phyloP scores from a whole-genome alignment of 2,888 invertebrate genomes.

The Aleiodes testaceus region DNA sequence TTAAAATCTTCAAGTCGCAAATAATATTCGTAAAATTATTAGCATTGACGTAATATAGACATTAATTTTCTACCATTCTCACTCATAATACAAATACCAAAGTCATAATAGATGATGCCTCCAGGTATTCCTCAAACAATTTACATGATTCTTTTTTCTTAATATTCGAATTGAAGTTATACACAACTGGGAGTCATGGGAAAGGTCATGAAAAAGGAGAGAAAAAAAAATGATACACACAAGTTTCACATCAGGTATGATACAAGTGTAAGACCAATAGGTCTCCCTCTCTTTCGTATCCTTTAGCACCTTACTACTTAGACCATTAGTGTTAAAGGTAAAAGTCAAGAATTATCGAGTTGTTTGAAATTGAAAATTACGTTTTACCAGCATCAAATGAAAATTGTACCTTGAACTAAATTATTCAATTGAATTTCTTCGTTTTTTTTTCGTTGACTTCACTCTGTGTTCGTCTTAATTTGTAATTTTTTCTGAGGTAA shows the following conservation, averaged over 20 bases:
- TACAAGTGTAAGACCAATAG: slow-evolving; percentile 35
- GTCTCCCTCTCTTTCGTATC: slow-evolving; percentile 5
- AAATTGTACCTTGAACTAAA: slow-evolving; percentile 16
- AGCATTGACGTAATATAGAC: slow-evolving; percentile 30
- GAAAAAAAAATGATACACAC: no score
- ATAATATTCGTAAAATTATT: no score
- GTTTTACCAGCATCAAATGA: background rate
- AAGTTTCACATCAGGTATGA: slow-evolving; percentile 41
- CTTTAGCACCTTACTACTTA: slow-evolving; percentile 17
- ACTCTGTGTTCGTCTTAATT: no score
- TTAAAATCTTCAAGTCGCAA: no score
- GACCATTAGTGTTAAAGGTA: slow-evolving; percentile 48
- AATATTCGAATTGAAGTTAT: slow-evolving; percentile 40
- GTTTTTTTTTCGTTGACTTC: no score
- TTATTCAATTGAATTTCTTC: background rate
- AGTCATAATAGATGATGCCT: slow-evolving; percentile 28
- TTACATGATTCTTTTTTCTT: slow-evolving; percentile 46
- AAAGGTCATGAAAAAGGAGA: slow-evolving; percentile 66
- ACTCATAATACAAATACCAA: slow-evolving; percentile 26
- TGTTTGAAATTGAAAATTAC: slow-evolving; percentile 4
- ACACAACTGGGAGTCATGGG: slow-evolving; percentile 60
- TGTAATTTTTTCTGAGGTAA: background rate
- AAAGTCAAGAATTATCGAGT: slow-evolving; percentile 23
- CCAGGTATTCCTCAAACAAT: slow-evolving; percentile 42
- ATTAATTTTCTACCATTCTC: slow-evolving; percentile 35